These are phyloP conservation scores for Psilopsiagon aurifrons DNA, from an alignment of 2,113 vertebrate species.

Conservation along the genomic window DNA sequence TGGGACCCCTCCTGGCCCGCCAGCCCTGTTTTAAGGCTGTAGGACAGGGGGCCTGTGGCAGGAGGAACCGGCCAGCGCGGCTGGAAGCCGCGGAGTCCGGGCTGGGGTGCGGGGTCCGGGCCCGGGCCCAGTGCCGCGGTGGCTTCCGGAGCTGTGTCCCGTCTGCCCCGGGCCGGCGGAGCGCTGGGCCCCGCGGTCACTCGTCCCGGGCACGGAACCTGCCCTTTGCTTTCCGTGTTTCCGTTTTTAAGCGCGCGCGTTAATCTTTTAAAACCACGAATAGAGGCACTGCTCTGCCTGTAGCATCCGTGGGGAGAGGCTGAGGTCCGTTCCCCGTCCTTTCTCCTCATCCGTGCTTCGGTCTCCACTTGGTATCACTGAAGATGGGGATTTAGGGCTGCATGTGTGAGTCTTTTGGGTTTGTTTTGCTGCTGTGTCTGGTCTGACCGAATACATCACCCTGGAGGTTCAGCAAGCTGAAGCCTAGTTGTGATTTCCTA, in stretches of 20 bases:
- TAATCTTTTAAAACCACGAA: background rate
- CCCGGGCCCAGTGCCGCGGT: background rate
- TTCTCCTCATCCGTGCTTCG: background rate
- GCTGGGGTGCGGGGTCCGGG: background rate
- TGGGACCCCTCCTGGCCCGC: background rate
- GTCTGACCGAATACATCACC: background rate
- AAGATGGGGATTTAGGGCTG: background rate
- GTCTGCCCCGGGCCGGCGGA: background rate
- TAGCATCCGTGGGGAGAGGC: background rate
- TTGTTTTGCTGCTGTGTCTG: background rate
- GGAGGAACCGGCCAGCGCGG: background rate
- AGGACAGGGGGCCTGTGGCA: background rate
- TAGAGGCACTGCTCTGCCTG: background rate
- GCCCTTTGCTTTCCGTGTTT: background rate
- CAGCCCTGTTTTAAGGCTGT: background rate
- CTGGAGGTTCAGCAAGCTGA: background rate
- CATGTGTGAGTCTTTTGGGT: rapidly evolving
- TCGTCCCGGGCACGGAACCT: background rate
- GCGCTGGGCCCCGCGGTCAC: background rate
- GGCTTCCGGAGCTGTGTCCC: background rate
- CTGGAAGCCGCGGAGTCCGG: background rate
- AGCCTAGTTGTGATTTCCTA: background rate
- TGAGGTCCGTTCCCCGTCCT: background rate
- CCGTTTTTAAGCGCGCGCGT: background rate
- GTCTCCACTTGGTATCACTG: background rate